Percentiles rank a stretch among this genome's conserved stretches.
Conservation (phyloP, 1,140 invertebrate genomes). For the Drosophila orosa region DNA sequence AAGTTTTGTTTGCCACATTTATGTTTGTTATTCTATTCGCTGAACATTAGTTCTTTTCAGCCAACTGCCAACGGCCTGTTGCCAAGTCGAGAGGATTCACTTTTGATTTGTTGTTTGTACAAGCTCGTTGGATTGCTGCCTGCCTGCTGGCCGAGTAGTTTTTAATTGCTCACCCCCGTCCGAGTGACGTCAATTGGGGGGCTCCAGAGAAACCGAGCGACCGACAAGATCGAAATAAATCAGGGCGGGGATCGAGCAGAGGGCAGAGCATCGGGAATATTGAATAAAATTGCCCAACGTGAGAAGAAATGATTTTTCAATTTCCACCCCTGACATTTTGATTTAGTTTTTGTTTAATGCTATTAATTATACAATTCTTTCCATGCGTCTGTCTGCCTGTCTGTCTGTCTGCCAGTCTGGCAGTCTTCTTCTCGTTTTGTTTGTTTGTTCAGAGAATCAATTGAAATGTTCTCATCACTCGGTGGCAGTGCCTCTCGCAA, state of each 20-base stretch:
- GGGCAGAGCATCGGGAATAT: constrained; percentile 8
- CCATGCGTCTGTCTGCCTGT: constrained; percentile 8
- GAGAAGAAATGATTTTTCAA: constrained; percentile 70
- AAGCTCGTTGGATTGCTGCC: constrained; percentile 43
- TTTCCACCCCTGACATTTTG: constrained; percentile 54
- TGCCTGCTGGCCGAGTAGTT: constrained; percentile 70
- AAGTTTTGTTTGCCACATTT: constrained; percentile 34
- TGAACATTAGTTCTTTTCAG: constrained; percentile 15
- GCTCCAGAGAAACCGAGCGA: constrained; percentile 19
- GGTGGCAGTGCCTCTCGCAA: background rate
- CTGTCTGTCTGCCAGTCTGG: background rate
- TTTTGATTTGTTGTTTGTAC: constrained; percentile 62
- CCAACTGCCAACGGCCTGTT: constrained; percentile 35
- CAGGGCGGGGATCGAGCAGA: constrained; percentile 6
- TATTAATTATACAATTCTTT: constrained; percentile 70
- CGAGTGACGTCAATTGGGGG: constrained; percentile 67
- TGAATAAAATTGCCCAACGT: constrained; percentile 45
- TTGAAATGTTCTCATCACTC: constrained; percentile 52
- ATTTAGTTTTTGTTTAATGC: constrained; percentile 81
- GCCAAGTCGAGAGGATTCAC: constrained; percentile 37
- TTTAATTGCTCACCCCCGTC: constrained; percentile 62
- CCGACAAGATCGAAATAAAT: constrained; percentile 23
- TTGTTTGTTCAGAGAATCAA: constrained; percentile 23
- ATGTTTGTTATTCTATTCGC: constrained; percentile 34
- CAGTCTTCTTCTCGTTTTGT: constrained; percentile 18